Conservation (phyloP, 2,113 vertebrate genomes). For the Brachyhypopomus occidentalis region DNA sequence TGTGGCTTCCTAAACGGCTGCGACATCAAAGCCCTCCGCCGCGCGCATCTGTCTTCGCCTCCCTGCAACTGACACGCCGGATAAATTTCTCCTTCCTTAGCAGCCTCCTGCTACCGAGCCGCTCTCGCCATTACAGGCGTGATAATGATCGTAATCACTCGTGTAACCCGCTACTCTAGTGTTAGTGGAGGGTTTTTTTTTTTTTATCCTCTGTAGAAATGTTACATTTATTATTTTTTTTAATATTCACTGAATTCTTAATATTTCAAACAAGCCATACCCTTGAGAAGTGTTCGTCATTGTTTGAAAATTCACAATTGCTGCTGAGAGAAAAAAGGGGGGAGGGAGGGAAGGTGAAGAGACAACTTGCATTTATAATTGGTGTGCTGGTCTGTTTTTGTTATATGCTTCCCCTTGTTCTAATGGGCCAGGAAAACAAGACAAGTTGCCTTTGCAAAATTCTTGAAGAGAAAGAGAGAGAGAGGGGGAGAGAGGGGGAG, state of each 20-base stretch:
- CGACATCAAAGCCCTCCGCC: slow-evolving; percentile 72
- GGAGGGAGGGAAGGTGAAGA: neutral
- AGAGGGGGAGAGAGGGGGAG: slow-evolving; percentile 15
- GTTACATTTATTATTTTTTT: slow-evolving; percentile 1
- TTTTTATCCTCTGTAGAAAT: slow-evolving; percentile 5
- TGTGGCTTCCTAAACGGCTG: slow-evolving; percentile 64
- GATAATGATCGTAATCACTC: slow-evolving; percentile 39
- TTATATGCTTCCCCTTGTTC: slow-evolving; percentile 24
- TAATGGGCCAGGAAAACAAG: slow-evolving; percentile 32
- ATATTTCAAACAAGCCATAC: slow-evolving; percentile 32
- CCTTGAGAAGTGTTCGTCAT: slow-evolving; percentile 29
- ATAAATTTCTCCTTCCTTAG: slow-evolving; percentile 39
- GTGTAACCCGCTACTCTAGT: slow-evolving; percentile 9
- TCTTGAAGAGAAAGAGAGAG: neutral
- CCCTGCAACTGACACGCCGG: slow-evolving; percentile 49
- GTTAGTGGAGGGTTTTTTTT: neutral
- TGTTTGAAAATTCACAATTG: neutral
- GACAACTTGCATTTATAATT: slow-evolving; percentile 43
- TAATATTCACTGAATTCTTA: slow-evolving; percentile 22
- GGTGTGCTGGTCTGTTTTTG: slow-evolving; percentile 13
- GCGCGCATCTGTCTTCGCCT: slow-evolving; percentile 56
- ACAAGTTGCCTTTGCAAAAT: slow-evolving; percentile 26
- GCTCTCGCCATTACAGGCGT: slow-evolving; percentile 8
- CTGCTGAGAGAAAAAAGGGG: neutral
- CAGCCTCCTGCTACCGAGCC: neutral